Evolutionary conservation across 64 coral and sea anemone species (phyloP).

Genomic region (Montipora cactus): DNA sequence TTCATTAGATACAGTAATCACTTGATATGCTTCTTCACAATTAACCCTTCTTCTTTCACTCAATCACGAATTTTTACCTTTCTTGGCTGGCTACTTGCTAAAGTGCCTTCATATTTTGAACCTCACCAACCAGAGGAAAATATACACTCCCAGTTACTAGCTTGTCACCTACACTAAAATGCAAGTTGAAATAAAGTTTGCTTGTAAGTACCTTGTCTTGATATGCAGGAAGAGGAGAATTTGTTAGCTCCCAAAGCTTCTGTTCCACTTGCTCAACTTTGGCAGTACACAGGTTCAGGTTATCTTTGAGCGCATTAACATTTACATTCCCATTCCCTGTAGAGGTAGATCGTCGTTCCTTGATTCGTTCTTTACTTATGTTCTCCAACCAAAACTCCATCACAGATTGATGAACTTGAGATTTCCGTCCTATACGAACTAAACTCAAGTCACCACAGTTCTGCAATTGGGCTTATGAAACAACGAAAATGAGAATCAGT

Average conservation of each 20-base stretch:
- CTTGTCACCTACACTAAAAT: too few species aligned
- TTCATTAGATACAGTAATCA: too few species aligned
- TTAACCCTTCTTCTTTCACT: too few species aligned
- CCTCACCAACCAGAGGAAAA: too few species aligned
- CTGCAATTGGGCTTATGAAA: not conserved
- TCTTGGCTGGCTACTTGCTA: too few species aligned
- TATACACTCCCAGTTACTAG: too few species aligned
- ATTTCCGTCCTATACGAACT: constrained; percentile 89
- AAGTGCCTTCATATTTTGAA: too few species aligned
- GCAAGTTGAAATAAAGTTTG: too few species aligned
- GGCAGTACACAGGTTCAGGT: not conserved
- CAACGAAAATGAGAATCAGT: not conserved
- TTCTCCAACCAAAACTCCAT: constrained; percentile 58
- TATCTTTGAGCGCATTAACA: constrained; percentile 6
- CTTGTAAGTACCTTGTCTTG: not conserved
- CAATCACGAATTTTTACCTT: too few species aligned
- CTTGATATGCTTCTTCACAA: too few species aligned
- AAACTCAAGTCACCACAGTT: constrained; percentile 89
- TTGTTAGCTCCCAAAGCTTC: not conserved
- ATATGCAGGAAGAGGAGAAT: not conserved
- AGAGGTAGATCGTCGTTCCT: not conserved
- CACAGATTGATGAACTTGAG: constrained; percentile 61
- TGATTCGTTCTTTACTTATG: constrained; percentile 21
- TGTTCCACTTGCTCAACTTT: not conserved
- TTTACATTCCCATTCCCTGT: not conserved